Percentiles rank a stretch among this genome's conserved stretches.
Conservation (phyloP, 2,113 vertebrate species). For the Nyctereutes procyonoides region DNA sequence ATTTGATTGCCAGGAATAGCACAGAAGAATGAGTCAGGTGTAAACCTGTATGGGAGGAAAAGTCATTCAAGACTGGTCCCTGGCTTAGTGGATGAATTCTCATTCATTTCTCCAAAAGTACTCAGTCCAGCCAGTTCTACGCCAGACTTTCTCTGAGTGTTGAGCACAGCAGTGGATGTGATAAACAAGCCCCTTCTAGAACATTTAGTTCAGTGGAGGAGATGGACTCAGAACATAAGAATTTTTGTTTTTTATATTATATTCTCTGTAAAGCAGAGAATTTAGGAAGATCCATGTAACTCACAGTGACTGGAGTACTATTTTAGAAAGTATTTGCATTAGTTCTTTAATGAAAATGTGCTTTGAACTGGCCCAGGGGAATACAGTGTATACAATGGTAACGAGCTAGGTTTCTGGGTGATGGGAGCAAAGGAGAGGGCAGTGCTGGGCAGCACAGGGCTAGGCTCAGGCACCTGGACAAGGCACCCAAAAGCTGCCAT, state of each 20-base stretch:
- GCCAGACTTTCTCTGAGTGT: not conserved
- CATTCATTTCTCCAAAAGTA: not conserved
- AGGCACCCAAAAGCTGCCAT: not conserved
- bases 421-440: not conserved
- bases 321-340: not conserved
- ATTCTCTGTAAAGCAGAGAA: not conserved
- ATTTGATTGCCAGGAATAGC: not conserved
- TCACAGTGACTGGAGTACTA: not conserved
- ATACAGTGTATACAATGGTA: accelerated
- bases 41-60: not conserved
- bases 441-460: too few species aligned
- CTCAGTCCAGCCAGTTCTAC: not conserved
- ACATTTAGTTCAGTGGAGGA: accelerated
- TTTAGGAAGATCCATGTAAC: not conserved
- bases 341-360: not conserved
- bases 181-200: not conserved
- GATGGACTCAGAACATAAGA: not conserved
- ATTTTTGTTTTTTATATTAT: not conserved
- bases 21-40: accelerated
- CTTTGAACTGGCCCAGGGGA: not conserved
- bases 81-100: accelerated
- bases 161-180: too few species aligned
- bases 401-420: accelerated
- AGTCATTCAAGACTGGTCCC: too few species aligned
- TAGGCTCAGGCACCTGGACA: accelerated